Conservation (phyloP, 2,797 vertebrate species). For the Sternotherus odoratus region DNA sequence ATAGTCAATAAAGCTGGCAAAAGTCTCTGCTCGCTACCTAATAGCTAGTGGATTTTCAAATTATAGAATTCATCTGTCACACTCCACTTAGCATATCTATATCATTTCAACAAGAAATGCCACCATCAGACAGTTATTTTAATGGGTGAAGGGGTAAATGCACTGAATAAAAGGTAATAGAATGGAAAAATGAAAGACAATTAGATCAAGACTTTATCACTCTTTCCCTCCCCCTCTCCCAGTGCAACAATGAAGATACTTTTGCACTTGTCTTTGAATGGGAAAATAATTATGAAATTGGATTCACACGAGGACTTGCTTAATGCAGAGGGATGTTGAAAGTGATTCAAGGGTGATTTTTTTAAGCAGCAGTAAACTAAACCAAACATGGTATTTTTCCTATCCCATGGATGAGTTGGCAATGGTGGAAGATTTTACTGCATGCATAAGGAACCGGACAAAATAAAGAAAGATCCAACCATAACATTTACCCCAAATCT, state of each 20-base stretch:
- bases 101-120: conserved; percentile 59
- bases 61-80: conserved; percentile 76
- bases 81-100: conserved; percentile 67
- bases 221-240: not conserved
- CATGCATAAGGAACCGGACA: not conserved
- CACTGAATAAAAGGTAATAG: conserved; percentile 53
- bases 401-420: not conserved
- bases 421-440: not conserved
- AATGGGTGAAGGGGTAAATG: conserved; percentile 72
- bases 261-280: conserved; percentile 26
- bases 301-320: not conserved
- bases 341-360: not conserved
- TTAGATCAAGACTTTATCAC: conserved; percentile 22
- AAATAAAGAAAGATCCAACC: not conserved
- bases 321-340: not conserved
- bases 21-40: conserved; percentile 53
- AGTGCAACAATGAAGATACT: not conserved
- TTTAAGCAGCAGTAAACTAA: not conserved
- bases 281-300: not conserved
- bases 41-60: conserved; percentile 67
- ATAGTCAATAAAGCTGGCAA: conserved; percentile 70
- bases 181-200: conserved; percentile 42
- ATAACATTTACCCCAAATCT: not conserved
- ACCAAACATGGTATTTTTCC: not conserved
- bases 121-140: conserved; percentile 67